phyloP scores from a whole-genome alignment of 2,888 invertebrate genomes.

The Steromphala cineraria region DNA sequence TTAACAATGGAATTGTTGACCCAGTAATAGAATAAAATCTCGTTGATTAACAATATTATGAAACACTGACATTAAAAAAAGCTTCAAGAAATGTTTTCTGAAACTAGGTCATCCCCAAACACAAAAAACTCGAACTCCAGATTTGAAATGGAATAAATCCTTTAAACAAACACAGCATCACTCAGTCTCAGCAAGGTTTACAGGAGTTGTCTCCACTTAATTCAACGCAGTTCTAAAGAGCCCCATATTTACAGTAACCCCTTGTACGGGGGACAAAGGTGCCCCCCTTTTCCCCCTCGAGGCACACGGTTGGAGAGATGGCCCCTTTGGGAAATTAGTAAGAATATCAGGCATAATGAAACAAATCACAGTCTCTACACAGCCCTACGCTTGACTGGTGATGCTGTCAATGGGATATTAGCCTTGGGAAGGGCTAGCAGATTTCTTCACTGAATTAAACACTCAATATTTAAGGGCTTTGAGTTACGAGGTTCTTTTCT shows the following conservation, averaged over 20 bases:
- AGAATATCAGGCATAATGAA: constrained; percentile 10
- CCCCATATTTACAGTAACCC: constrained; percentile 6
- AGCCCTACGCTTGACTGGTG: not conserved
- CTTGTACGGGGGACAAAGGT: constrained; percentile 6
- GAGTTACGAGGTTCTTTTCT: too few relatives aligned
- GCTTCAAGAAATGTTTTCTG: too few relatives aligned
- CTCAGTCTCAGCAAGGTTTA: too few relatives aligned
- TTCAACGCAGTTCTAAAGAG: not conserved
- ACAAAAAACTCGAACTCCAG: too few relatives aligned
- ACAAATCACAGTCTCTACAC: not conserved
- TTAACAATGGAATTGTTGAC: too few relatives aligned
- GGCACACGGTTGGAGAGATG: not conserved
- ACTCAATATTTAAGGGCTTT: constrained; percentile 7
- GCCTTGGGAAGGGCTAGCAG: not conserved
- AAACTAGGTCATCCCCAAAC: too few relatives aligned
- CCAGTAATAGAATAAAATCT: too few relatives aligned
- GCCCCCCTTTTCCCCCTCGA: not conserved
- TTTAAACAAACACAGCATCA: too few relatives aligned
- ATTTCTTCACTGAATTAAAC: constrained; percentile 12
- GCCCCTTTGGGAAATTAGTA: constrained; percentile 14
- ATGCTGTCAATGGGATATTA: constrained; percentile 2
- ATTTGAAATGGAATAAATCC: too few relatives aligned
- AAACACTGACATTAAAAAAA: too few relatives aligned
- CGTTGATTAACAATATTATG: too few relatives aligned
- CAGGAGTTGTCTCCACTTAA: too few relatives aligned